Evolutionary conservation across 2,797 vertebrate genomes (phyloP).

Genomic region (Pangasius krempfi): DNA sequence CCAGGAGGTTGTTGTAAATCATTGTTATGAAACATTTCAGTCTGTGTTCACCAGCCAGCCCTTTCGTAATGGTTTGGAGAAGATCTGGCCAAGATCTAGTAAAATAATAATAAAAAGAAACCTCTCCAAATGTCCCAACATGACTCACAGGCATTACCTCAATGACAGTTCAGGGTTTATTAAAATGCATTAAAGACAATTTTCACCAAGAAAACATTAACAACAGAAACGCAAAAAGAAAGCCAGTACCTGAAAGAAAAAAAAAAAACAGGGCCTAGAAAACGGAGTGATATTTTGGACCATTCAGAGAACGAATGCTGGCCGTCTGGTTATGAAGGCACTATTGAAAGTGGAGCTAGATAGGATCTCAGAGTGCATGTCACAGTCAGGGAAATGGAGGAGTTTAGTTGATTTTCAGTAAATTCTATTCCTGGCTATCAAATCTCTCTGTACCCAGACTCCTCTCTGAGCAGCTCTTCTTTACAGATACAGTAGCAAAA

Average conservation of each 20-base stretch:
- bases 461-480: neutral
- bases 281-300: slow-evolving; percentile 31
- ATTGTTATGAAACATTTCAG: slow-evolving; percentile 3
- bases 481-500: slow-evolving; percentile 19
- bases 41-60: neutral
- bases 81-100: neutral
- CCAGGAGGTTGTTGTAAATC: slow-evolving; percentile 12
- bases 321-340: slow-evolving; percentile 70
- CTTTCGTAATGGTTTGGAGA: neutral
- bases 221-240: slow-evolving; percentile 42
- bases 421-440: neutral
- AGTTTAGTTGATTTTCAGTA: neutral
- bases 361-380: slow-evolving; percentile 18
- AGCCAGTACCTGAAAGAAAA: slow-evolving; percentile 42
- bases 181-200: slow-evolving; percentile 57
- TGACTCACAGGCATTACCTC: slow-evolving; percentile 22
- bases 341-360: slow-evolving; percentile 59
- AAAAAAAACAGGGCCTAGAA: slow-evolving; percentile 17
- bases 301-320: slow-evolving; percentile 25
- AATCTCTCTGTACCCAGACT: neutral
- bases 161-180: slow-evolving; percentile 59
- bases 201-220: slow-evolving; percentile 40
- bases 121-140: slow-evolving; percentile 2
- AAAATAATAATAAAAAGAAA: neutral
- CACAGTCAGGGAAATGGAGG: neutral